These are phyloP conservation scores for Patagioenas fasciata DNA, from an alignment of 2,113 vertebrate genomes.

Conservation along the genomic window DNA sequence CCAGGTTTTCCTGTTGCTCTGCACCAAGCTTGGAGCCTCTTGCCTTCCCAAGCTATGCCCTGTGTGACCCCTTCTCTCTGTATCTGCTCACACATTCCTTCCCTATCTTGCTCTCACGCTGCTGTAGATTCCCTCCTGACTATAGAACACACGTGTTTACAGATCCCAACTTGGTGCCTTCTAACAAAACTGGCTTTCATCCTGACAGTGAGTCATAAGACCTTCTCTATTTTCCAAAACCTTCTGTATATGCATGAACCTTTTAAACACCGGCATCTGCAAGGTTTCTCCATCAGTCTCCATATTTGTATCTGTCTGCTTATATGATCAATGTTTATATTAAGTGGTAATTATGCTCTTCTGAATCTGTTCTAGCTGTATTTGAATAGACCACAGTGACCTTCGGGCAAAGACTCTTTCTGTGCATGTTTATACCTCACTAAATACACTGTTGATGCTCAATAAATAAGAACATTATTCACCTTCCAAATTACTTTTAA, in stretches of 20 bases:
- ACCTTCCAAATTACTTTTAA: not conserved
- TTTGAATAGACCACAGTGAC: not conserved
- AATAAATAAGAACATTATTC: not conserved
- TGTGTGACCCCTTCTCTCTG: slow-evolving; percentile 6
- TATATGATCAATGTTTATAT: not conserved
- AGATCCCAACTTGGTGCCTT: not conserved
- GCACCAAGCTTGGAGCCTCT: not conserved
- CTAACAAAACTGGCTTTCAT: slow-evolving; percentile 13
- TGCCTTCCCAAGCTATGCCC: not conserved
- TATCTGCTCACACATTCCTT: slow-evolving; percentile 55
- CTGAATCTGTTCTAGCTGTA: not conserved
- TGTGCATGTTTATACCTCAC: not conserved
- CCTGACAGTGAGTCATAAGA: not conserved
- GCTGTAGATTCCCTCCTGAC: slow-evolving; percentile 16
- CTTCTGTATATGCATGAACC: not conserved
- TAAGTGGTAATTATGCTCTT: not conserved
- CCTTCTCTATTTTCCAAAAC: not conserved
- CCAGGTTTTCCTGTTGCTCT: slow-evolving; percentile 4
- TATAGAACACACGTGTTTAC: not conserved
- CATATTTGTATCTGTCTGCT: not conserved
- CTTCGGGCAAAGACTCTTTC: not conserved
- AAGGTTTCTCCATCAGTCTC: not conserved
- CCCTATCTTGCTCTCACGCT: slow-evolving; percentile 45
- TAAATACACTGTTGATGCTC: not conserved
- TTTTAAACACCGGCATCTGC: not conserved